Base-by-base conservation (phyloP, 1,140 invertebrate genomes). In the Euwallacea similis region DNA sequence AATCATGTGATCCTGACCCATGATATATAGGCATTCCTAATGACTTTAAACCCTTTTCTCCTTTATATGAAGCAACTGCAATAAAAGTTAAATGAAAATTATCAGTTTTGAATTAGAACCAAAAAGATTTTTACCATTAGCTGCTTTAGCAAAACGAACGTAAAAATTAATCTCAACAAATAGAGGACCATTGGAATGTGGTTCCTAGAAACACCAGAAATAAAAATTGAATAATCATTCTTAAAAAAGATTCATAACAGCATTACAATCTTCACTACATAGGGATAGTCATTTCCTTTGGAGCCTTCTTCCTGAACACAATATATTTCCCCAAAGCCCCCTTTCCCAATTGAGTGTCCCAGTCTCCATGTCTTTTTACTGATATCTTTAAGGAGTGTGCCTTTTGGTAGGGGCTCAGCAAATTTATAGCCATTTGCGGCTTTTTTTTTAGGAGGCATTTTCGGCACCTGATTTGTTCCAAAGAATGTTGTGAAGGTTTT, bases 141-240 rank as follows among this genome's bases (percentile, higher is more conserved):
- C 90, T 77, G 86, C 82, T 83, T 92, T 96, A 7, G 90, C 91
- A 82, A 91, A 91, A 77, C 93, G 87, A 80, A 95, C 89, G 81
- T 97, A 98, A 83, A 97, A 97, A 84, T 96, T 90, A 86, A 96
- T 94, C 86, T 98, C 96, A 61, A 96, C 93, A 86, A 97, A 98
- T 0, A 98, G 81, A 10, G 96, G 95, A 1, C 96, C 96, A 88
- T 97, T 98, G 63, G 86, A 88, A 84, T 93, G 90, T 15, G 95
- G 95, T 85, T 97, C 95, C 92, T 96, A 77, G 50, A 83, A 74
- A 67, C 53, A 69, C 41, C 16, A 54, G 54, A 53, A 6, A 44
- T 60, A 60, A 46, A 13, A 69, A 41, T 61, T 47, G n/a, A 62
- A 21, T 59, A 72, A 42, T 53, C n/a, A 63, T 9, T 9, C 42